These are phyloP conservation scores for Baronia brevicornis DNA, from an alignment of 2,888 invertebrate species.

Conservation along the genomic window DNA sequence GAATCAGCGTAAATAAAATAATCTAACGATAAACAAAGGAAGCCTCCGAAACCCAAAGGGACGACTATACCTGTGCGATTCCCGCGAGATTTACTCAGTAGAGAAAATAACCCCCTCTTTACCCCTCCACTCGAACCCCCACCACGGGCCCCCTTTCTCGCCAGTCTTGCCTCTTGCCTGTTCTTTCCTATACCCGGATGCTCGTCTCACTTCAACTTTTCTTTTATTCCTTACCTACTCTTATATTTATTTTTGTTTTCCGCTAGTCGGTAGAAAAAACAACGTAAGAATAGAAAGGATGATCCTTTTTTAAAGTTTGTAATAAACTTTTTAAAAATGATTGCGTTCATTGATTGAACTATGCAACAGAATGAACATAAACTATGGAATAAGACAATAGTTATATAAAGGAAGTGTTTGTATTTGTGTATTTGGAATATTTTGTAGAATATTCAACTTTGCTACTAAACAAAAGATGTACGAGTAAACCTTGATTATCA, in stretches of 20 bases:
- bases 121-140: slow-evolving; percentile 17
- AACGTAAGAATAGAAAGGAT: slow-evolving; percentile 46
- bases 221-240: slow-evolving; percentile 70
- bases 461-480: no score
- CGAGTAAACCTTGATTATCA: no score
- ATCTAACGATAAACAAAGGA: slow-evolving; percentile 60
- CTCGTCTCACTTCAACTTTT: slow-evolving; percentile 69
- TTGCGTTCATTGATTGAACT: background rate
- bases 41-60: slow-evolving; percentile 38
- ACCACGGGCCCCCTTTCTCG: slow-evolving; percentile 22
- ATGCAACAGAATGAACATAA: background rate
- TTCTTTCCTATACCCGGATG: slow-evolving; percentile 48
- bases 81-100: slow-evolving; percentile 38
- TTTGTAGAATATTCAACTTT: no score
- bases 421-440: no score
- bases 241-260: slow-evolving; percentile 74
- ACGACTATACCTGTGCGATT: slow-evolving; percentile 26
- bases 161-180: slow-evolving; percentile 29
- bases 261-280: slow-evolving; percentile 68
- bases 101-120: slow-evolving; percentile 35
- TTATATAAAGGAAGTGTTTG: no score
- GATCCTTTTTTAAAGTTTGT: slow-evolving; percentile 16
- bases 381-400: slow-evolving; percentile 5
- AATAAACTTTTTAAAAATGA: slow-evolving; percentile 1
- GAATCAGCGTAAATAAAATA: slow-evolving; percentile 50